These are phyloP conservation scores for Choloepus hoffmanni DNA, from an alignment of 2,113 vertebrate species.

Conservation along the genomic window DNA sequence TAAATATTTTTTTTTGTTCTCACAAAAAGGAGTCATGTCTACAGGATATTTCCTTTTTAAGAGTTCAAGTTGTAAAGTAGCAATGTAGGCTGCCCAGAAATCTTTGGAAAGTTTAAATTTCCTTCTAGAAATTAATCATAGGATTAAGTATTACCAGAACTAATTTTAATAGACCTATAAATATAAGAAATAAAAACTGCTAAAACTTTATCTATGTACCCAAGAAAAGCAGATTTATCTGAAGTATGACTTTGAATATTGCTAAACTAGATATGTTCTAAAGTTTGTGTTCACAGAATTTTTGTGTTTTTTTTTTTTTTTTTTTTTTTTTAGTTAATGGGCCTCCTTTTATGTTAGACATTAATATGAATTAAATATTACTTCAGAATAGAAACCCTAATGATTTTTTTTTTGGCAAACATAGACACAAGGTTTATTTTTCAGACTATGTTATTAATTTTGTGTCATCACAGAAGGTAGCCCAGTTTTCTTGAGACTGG, in stretches of 20 bases:
- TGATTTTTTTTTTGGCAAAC: constrained; percentile 76
- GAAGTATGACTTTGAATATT: constrained; percentile 12
- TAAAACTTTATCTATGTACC: constrained; percentile 9
- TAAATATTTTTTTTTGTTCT: not conserved
- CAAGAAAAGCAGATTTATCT: constrained; percentile 49
- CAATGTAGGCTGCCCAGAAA: not conserved
- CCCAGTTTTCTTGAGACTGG: constrained; percentile 82
- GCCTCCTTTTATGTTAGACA: constrained; percentile 35
- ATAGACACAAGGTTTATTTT: constrained; percentile 77
- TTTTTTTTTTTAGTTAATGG: not conserved
- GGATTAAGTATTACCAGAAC: not conserved
- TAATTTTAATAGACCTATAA: constrained; percentile 55
- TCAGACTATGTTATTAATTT: constrained; percentile 84
- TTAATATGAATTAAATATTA: constrained; percentile 74
- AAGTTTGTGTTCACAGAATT: constrained; percentile 28
- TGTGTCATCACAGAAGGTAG: constrained; percentile 84
- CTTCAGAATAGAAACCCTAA: constrained; percentile 66
- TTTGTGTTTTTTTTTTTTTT: not conserved
- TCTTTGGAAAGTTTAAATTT: constrained; percentile 53
- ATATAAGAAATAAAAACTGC: not conserved
- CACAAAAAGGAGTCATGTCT: not conserved
- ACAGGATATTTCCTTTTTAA: not conserved
- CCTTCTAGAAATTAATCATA: constrained; percentile 10
- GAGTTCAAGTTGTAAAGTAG: constrained; percentile 28
- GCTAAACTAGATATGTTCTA: constrained; percentile 23